A percentile compares a stretch with the other conserved stretches of the same genome.
phyloP scores from a whole-genome alignment of 2,888 invertebrate genomes.

The Harpagoxenus sublaevis region DNA sequence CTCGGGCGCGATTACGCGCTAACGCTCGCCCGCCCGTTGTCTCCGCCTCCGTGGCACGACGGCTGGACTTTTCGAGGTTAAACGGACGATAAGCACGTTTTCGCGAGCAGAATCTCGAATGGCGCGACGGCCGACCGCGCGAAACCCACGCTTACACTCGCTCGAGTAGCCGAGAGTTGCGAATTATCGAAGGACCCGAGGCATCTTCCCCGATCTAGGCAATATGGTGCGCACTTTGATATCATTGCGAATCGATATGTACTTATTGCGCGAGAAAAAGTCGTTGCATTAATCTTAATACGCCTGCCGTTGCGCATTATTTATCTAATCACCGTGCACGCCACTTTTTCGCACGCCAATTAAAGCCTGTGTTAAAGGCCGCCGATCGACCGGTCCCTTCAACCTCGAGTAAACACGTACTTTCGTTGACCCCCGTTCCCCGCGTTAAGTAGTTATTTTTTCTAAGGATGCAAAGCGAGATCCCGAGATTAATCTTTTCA shows the following conservation, averaged over 20 bases:
- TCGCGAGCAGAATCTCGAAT: not conserved
- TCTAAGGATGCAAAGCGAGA: not conserved
- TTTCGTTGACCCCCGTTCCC: no score
- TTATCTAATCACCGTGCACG: constrained; percentile 7
- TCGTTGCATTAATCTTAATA: constrained; percentile 3
- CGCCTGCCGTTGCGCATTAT: constrained; percentile 29
- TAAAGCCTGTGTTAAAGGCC: not conserved
- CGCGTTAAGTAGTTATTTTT: not conserved
- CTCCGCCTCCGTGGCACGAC: constrained; percentile 42
- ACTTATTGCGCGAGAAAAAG: not conserved
- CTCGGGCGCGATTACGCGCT: constrained; percentile 5
- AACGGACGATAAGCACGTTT: constrained; percentile 23
- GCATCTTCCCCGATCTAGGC: not conserved
- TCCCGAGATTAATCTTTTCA: constrained; percentile 19
- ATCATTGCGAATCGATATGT: constrained; percentile 18
- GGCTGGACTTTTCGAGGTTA: constrained; percentile 44
- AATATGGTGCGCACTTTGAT: constrained; percentile 30
- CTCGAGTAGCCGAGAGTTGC: not conserved
- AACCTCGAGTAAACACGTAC: not conserved
- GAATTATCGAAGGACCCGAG: not conserved
- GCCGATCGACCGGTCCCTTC: not conserved
- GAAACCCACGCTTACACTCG: no score
- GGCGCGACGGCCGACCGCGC: constrained; percentile 7
- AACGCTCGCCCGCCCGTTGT: not conserved
- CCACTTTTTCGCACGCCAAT: constrained; percentile 10